These are phyloP conservation scores for Anguilla obscura DNA, from an alignment of 2,797 vertebrate genomes.

Conservation along the genomic window DNA sequence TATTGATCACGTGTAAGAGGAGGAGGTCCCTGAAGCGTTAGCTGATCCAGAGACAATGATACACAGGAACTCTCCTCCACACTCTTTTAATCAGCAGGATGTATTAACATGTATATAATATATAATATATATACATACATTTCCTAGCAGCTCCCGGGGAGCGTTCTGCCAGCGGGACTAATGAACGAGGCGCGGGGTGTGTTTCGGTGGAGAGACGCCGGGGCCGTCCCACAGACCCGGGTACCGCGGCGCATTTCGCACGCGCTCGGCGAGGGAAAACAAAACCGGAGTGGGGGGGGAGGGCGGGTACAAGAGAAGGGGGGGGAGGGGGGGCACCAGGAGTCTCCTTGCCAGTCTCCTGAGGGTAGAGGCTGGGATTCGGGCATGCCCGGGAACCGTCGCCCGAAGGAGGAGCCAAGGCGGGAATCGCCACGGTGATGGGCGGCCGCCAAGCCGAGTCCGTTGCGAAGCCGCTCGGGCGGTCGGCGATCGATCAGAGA, in stretches of 20 bases:
- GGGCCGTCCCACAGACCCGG: neutral
- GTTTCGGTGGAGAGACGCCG: neutral
- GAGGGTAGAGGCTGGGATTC: neutral
- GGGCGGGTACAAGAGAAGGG: neutral
- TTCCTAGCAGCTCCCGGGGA: slow-evolving; percentile 9
- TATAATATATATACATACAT: neutral
- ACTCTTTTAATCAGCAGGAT: neutral
- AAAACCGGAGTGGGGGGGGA: neutral
- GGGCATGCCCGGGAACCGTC: neutral
- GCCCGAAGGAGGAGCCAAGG: neutral
- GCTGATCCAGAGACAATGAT: neutral
- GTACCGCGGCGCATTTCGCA: neutral
- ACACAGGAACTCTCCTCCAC: neutral
- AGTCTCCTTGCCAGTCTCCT: neutral
- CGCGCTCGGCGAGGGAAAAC: slow-evolving; percentile 14
- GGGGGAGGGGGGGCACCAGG: neutral
- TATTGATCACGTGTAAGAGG: slow-evolving; percentile 2
- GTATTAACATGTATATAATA: neutral
- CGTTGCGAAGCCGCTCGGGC: too few species aligned
- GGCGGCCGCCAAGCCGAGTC: too few species aligned
- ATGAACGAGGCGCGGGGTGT: neutral
- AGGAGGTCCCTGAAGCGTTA: slow-evolving; percentile 2
- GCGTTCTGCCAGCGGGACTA: slow-evolving; percentile 1
- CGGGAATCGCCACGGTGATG: too few species aligned
- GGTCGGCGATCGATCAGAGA: neutral